Conservation (phyloP, 2,888 invertebrate genomes). For the Pollenia angustigena region DNA sequence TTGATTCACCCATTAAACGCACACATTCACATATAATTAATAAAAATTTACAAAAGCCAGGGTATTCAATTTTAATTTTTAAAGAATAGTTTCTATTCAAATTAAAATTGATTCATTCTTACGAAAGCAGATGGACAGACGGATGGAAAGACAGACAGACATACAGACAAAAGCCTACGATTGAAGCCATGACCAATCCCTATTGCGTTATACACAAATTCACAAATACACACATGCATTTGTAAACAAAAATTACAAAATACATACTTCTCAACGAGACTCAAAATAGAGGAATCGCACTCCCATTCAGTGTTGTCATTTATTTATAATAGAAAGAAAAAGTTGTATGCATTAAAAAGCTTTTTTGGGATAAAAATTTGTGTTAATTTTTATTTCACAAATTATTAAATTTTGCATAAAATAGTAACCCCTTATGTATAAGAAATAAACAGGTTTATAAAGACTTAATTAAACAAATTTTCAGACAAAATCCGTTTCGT, state of each 20-base stretch:
- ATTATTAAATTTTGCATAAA: too few species aligned
- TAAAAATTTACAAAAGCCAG: constrained; percentile 61
- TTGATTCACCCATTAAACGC: constrained; percentile 37
- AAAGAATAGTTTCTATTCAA: constrained; percentile 64
- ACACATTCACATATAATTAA: constrained; percentile 47
- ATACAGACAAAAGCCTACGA: constrained; percentile 44
- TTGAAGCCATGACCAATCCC: constrained; percentile 67
- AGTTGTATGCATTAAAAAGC: background rate
- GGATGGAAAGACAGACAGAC: background rate
- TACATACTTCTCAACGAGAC: constrained; percentile 38
- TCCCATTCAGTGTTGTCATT: constrained; percentile 17
- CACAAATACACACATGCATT: constrained; percentile 33
- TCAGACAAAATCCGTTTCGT: too few species aligned
- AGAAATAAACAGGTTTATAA: too few species aligned
- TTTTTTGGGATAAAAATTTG: too few species aligned
- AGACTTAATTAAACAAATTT: too few species aligned
- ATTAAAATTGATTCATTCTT: constrained; percentile 67
- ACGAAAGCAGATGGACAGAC: constrained; percentile 41
- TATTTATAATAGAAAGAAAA: constrained; percentile 7
- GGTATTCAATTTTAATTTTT: constrained; percentile 50
- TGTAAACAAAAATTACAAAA: constrained; percentile 53
- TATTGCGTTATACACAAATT: constrained; percentile 62
- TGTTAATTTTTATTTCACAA: too few species aligned
- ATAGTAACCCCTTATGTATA: too few species aligned
- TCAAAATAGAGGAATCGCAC: constrained; percentile 10